phyloP scores from a whole-genome alignment of 2,797 vertebrate species.

The Eulemur rubriventer region DNA sequence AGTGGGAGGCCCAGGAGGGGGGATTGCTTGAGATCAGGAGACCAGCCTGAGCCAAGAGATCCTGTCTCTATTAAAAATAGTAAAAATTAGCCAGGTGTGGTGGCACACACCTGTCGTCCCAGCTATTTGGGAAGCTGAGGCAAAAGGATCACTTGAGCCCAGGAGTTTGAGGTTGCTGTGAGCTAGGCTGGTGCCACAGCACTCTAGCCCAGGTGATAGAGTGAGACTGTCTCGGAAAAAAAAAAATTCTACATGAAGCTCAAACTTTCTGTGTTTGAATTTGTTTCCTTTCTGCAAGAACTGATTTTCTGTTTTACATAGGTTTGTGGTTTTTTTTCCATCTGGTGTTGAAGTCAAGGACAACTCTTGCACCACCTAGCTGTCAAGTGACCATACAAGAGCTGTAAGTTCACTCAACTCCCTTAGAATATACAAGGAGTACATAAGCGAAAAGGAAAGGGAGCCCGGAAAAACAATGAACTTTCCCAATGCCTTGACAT shows the following conservation, averaged over 20 bases:
- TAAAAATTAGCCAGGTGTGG: too few species aligned
- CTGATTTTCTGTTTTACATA: neutral
- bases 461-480: neutral
- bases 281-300: neutral
- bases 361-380: neutral
- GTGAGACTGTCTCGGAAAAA: too few species aligned
- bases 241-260: neutral
- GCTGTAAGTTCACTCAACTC: accelerated
- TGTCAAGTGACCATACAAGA: neutral
- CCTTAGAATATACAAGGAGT: neutral
- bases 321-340: neutral
- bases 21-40: too few species aligned
- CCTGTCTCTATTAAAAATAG: too few species aligned
- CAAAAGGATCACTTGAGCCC: too few species aligned
- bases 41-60: too few species aligned
- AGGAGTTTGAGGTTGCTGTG: too few species aligned
- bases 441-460: neutral
- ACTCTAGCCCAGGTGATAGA: too few species aligned
- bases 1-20: too few species aligned
- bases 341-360: neutral
- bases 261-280: accelerated
- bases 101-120: too few species aligned
- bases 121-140: too few species aligned
- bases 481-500: accelerated
- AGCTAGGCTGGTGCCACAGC: too few species aligned